Evolutionary conservation across 2,113 vertebrate genomes (phyloP).

Genomic region (Chunga burmeisteri): DNA sequence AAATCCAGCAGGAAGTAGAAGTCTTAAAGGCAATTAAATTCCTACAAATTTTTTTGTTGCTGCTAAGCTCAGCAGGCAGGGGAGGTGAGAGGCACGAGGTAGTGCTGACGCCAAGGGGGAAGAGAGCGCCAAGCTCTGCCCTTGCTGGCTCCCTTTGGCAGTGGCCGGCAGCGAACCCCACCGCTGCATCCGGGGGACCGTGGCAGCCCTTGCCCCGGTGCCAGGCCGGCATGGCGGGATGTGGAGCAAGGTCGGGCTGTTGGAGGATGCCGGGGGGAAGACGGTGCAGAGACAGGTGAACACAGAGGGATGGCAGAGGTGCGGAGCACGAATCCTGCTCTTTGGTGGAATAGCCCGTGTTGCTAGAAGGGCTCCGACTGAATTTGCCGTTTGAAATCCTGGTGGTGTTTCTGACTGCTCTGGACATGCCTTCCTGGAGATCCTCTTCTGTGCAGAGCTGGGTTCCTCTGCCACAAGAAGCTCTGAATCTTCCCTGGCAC

Average conservation of each 20-base stretch:
- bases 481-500: not conserved
- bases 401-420: not conserved
- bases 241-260: not conserved
- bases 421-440: not conserved
- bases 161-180: fast-evolving
- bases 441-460: not conserved
- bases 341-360: not conserved
- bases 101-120: not conserved
- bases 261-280: not conserved
- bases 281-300: not conserved
- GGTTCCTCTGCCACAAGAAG: not conserved
- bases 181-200: fast-evolving
- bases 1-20: not conserved
- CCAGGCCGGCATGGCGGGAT: not conserved
- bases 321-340: not conserved
- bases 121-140: not conserved
- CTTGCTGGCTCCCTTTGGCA: not conserved
- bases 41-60: not conserved
- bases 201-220: not conserved
- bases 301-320: not conserved
- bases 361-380: not conserved
- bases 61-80: not conserved
- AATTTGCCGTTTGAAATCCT: not conserved
- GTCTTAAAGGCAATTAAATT: not conserved
- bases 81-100: not conserved